Evolutionary conservation across 2,113 vertebrate genomes (phyloP), one percentile per base, ranked within the genome.

Genomic region (Chloropsis hardwickii): DNA sequence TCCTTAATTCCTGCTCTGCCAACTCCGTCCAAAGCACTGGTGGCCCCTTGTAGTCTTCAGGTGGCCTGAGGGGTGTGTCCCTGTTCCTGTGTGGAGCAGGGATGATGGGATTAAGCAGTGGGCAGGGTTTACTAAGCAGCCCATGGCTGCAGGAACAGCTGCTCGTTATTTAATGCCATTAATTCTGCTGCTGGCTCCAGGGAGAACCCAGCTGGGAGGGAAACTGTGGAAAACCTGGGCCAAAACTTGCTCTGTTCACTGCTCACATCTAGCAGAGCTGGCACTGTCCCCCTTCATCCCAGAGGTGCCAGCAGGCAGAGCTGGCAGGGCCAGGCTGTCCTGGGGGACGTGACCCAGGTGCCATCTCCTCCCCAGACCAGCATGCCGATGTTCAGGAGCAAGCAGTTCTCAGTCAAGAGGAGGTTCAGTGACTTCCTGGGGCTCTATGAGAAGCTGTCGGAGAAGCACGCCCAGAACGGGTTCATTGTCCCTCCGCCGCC

Each of bases 341-440:
- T 8, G 33, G 13, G 8, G 31, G 8, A 15, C n/a, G 35, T 95
- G 82, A 83, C 19, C 44, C 3, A 2, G 29, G 39, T 73, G 42
- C 48, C 33, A 0, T 97, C 61, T 95, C 84, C 96, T 70, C 64
- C 95, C 42, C 98, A 99, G 99, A 99, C 99, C 4, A 98, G 98
- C 18, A 97, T 99, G 96, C 95, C 98, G 1, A 98, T 99, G 98
- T 99, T 99, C 97, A 98, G 98, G 97, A 99, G 91, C 97, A 99
- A 98, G 94, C 98, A 98, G 25, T 99, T 99, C 69, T 98, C 98
- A 3, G 99, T 99, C 71, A 99, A 98, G 88, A 98, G 99, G 92
- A 98, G 99, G 94, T 99, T 99, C 98, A 99, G 99, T 94, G 99
- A 99, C 97, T 99, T 99, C 95, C 97, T 99, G 56, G 99, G 99